Percentiles rank a stretch among this genome's conserved stretches.
Conservation (phyloP, 2,797 vertebrate species). For the Gorsachius magnificus region DNA sequence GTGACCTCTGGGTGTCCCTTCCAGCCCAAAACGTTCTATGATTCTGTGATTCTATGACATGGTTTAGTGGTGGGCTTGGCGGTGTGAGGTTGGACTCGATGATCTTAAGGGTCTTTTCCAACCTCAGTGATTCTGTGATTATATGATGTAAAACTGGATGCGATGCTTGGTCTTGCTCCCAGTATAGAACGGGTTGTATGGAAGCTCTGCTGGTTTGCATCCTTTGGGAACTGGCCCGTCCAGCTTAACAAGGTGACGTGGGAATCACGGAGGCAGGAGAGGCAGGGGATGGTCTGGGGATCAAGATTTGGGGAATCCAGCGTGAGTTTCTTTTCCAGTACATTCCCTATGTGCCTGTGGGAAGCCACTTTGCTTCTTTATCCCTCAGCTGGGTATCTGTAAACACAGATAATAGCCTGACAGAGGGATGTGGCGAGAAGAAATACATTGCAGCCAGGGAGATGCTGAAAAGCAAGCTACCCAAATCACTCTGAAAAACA, state of each 20-base stretch:
- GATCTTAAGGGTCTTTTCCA: not conserved
- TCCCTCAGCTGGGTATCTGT: not conserved
- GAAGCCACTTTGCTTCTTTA: not conserved
- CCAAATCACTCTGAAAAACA: not conserved
- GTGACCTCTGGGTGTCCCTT: too few relatives aligned
- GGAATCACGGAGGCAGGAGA: not conserved
- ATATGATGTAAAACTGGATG: not conserved
- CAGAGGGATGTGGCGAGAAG: not conserved
- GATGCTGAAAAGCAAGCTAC: not conserved
- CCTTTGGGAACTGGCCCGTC: not conserved
- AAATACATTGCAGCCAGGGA: not conserved
- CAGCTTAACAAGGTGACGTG: rapidly evolving
- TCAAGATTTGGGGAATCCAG: not conserved
- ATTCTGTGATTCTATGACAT: too few relatives aligned
- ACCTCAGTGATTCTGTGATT: rapidly evolving
- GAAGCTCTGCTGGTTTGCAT: not conserved
- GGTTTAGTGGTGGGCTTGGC: not conserved
- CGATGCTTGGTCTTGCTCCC: not conserved
- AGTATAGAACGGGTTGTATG: not conserved
- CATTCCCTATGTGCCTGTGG: not conserved
- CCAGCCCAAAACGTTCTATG: too few relatives aligned
- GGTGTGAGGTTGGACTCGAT: rapidly evolving
- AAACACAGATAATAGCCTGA: not conserved
- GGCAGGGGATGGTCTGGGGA: not conserved
- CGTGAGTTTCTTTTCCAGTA: not conserved